Base-by-base conservation (phyloP, 2,113 vertebrate species). In the Ciconia boyciana region DNA sequence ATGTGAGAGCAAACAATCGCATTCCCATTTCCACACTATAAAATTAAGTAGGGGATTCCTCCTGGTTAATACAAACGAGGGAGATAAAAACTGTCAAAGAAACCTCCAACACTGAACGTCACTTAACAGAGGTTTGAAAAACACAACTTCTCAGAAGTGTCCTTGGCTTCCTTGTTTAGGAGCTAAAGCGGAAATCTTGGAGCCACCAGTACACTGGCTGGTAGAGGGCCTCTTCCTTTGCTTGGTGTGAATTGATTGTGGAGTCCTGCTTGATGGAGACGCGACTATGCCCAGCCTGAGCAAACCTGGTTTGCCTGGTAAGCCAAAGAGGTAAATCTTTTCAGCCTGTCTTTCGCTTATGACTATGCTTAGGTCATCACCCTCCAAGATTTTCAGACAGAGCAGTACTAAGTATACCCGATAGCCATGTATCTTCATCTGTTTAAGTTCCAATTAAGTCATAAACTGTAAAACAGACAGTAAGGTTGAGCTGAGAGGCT, bases 241-340 rank as follows among this genome's bases (percentile, higher is more conserved):
- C 32, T 44, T 61, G 76, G 46, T n/a, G 36, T 62, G 29, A 85
- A 78, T 0, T 8, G 21, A 46, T 6, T 18, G 20, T 32, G 28
- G 64, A 77, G 64, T 46, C 17, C 36, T 66, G 36, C n/a, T 41
- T 74, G 60, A 20, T 74, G 43, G 55, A 74, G 34, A 32, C 0
- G 0, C 0, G 1, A 43, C 34, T 28, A 16, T 48, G 36, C 34
- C 13, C 41, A 55, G 17, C 0, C 2, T 10, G 25, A 86, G 49
- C 36, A 52, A 52, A 90, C 43, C 14, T 43, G n/a, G n/a, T 31
- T 87, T 75, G 51, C 52, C 34, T 71, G n/a, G 8, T 48, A 71
- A 87, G 25, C 48, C 54, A 51, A 70, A 87, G 31, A 15, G 31
- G 20, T 52, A 64, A 69, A 68, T 52, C 51, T 68, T 82, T 71